phyloP scores from a whole-genome alignment of 1,140 invertebrate genomes.

The Lineus longissimus region DNA sequence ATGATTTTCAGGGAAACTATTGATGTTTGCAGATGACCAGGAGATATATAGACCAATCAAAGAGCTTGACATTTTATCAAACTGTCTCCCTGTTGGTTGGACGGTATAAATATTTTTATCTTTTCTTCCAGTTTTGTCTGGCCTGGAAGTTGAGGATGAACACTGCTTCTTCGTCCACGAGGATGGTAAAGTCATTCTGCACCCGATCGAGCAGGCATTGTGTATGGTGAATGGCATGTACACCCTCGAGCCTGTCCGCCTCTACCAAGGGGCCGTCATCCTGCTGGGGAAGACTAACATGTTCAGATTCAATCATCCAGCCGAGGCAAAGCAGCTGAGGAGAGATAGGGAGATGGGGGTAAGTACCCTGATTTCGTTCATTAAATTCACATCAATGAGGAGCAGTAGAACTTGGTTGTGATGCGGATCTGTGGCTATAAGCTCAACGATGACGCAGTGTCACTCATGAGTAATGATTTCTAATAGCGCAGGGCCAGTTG shows the following conservation, averaged over 20 bases:
- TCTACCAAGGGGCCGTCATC: conserved; percentile 79
- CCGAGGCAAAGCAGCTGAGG: conserved; percentile 78
- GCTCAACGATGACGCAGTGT: not conserved
- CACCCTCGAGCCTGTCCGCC: conserved; percentile 68
- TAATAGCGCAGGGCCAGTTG: no score
- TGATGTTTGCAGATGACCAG: no score
- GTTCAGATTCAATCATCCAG: conserved; percentile 90
- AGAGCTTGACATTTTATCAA: no score
- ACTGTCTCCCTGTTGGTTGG: no score
- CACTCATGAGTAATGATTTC: no score
- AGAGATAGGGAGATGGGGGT: conserved; percentile 34
- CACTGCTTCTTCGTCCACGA: conserved; percentile 76
- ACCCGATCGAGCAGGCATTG: conserved; percentile 67
- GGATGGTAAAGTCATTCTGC: conserved; percentile 71
- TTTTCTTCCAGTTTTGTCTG: conserved; percentile 57
- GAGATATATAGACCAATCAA: no score
- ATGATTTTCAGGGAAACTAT: no score
- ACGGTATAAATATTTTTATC: no score
- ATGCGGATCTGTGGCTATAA: not conserved
- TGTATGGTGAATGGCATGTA: conserved; percentile 80
- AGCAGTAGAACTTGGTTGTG: not conserved
- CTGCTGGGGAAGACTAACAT: conserved; percentile 83
- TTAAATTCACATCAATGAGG: not conserved
- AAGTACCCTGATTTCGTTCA: conserved; percentile 8
- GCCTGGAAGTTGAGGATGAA: conserved; percentile 74